These are phyloP conservation scores for Psilopsiagon aymara DNA, from an alignment of 2,113 vertebrate genomes.

Conservation along the genomic window DNA sequence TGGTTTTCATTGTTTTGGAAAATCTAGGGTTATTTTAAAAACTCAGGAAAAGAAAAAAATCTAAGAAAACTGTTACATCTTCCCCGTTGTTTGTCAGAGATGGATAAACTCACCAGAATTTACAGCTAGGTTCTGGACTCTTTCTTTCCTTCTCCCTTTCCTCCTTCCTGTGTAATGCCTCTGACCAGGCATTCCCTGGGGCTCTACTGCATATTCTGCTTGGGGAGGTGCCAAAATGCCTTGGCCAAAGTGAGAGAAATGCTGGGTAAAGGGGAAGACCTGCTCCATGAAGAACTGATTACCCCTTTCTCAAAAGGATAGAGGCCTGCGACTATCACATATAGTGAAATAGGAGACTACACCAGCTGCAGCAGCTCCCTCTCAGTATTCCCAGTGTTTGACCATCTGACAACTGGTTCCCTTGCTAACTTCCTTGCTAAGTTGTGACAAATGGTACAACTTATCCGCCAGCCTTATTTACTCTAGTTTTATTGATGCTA, in stretches of 20 bases:
- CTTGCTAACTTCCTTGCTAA: background rate
- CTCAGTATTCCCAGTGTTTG: background rate
- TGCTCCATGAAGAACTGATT: background rate
- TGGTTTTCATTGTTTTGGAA: background rate
- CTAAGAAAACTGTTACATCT: background rate
- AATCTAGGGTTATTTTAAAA: background rate
- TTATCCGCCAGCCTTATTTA: background rate
- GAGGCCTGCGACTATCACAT: background rate
- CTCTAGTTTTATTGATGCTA: background rate
- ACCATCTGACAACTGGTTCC: background rate
- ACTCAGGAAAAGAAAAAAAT: background rate
- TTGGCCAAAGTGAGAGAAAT: background rate
- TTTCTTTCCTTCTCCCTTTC: background rate
- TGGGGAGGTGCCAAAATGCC: background rate
- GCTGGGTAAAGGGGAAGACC: background rate
- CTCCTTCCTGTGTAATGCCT: background rate
- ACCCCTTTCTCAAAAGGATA: background rate
- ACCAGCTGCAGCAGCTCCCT: background rate
- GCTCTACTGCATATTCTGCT: background rate
- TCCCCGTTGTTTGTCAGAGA: background rate
- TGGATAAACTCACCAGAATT: background rate
- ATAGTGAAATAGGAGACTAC: background rate
- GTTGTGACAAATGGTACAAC: background rate
- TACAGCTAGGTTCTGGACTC: background rate
- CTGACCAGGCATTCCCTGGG: fast-evolving